phyloP scores from a whole-genome alignment of 2,888 invertebrate species.

The Xanthorhoe designata region DNA sequence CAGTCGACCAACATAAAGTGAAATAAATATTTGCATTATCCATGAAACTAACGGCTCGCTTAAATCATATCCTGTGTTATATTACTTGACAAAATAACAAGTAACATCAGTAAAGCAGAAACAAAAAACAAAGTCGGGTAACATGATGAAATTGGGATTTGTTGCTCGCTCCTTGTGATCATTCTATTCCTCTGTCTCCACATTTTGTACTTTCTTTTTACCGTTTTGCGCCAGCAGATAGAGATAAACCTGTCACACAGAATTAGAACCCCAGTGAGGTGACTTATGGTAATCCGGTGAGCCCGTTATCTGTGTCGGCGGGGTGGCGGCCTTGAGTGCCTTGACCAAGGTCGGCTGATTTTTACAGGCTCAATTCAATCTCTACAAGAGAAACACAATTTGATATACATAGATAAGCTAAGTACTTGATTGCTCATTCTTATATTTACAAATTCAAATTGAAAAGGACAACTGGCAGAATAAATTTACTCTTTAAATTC shows the following conservation, averaged over 20 bases:
- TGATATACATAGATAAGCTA: neutral
- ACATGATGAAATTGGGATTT: neutral
- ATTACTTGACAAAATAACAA: neutral
- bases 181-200: neutral
- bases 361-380: constrained; percentile 44
- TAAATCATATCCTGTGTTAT: neutral
- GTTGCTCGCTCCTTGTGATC: constrained; percentile 2
- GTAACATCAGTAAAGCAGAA: neutral
- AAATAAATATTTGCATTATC: constrained; percentile 6
- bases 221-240: constrained; percentile 18
- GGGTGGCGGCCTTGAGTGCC: constrained; percentile 53
- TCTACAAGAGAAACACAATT: constrained; percentile 19
- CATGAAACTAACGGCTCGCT: neutral
- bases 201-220: constrained; percentile 18
- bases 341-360: constrained; percentile 52
- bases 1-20: constrained; percentile 13
- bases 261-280: constrained; percentile 47
- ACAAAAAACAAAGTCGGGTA: neutral
- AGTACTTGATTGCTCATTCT: neutral
- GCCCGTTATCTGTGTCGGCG: constrained; percentile 39
- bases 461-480: constrained; percentile 13
- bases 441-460: constrained; percentile 20
- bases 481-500: constrained; percentile 13
- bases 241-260: constrained; percentile 42
- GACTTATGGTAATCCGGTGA: constrained; percentile 47